Evolutionary conservation across 2,888 invertebrate species (phyloP).

Genomic region (Drosophila longiperda): DNA sequence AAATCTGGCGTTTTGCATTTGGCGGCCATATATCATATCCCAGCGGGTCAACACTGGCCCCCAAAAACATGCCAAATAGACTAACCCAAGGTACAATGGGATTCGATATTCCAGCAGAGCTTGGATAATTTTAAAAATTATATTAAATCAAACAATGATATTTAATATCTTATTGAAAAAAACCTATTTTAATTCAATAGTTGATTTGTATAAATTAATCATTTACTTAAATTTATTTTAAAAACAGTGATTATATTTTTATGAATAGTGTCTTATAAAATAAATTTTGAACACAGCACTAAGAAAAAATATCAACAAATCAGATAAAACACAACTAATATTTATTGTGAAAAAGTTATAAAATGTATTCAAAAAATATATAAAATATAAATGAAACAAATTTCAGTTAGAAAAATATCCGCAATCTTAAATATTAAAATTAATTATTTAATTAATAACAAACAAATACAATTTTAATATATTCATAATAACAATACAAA

Average conservation of each 20-base stretch:
- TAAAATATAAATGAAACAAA: neutral
- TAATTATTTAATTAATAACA: neutral
- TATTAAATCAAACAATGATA: too few species aligned
- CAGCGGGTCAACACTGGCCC: conserved; percentile 34
- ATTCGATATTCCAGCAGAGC: neutral
- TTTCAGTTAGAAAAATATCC: neutral
- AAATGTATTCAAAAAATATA: neutral
- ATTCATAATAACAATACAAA: neutral
- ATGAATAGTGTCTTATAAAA: neutral
- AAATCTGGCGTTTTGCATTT: conserved; percentile 75
- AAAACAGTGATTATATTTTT: neutral
- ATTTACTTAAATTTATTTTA: neutral
- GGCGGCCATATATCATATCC: conserved; percentile 68
- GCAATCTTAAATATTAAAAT: neutral
- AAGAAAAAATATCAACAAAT: neutral
- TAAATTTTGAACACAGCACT: neutral
- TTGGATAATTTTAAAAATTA: neutral
- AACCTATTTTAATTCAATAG: neutral
- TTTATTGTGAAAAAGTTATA: neutral
- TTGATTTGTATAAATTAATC: neutral
- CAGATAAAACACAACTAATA: neutral
- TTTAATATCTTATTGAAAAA: neutral
- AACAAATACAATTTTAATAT: neutral
- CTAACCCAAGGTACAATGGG: conserved; percentile 35
- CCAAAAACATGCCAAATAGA: conserved; percentile 5